phyloP scores from a whole-genome alignment of 2,797 vertebrate species.

The Fundulus diaphanus region DNA sequence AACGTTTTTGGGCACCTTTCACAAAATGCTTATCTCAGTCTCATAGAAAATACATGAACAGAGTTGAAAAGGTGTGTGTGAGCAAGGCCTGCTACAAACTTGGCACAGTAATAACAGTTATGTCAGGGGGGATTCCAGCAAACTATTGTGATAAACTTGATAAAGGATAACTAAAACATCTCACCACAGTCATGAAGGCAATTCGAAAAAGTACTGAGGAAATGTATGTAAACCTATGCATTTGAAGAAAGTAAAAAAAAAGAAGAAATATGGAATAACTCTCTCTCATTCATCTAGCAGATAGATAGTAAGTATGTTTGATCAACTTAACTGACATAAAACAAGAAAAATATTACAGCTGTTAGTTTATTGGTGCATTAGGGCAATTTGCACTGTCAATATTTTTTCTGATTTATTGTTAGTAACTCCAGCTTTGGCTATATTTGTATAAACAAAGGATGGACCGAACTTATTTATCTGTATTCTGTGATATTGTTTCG shows the following conservation, averaged over 20 bases:
- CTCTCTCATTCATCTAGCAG: no score
- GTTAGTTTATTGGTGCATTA: background rate
- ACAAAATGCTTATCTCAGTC: no score
- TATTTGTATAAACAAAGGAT: conserved; percentile 20
- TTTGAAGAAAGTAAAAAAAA: background rate
- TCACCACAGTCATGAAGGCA: background rate
- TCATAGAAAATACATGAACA: no score
- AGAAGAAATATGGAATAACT: no score
- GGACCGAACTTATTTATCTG: conserved; percentile 1
- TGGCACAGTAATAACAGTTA: background rate
- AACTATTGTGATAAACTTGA: no score
- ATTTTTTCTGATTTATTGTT: background rate
- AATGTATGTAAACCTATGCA: background rate
- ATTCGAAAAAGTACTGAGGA: background rate
- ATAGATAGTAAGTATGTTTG: no score
- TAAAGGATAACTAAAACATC: no score
- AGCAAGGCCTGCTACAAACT: background rate
- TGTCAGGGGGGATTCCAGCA: no score
- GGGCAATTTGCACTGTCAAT: background rate
- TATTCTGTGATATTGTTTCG: conserved; percentile 26
- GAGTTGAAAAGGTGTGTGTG: no score
- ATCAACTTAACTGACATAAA: no score
- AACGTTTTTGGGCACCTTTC: no score
- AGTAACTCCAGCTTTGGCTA: background rate
- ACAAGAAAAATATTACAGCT: background rate